Base-by-base conservation (phyloP, 1,140 invertebrate genomes). In the Trachelipus rathkii region DNA sequence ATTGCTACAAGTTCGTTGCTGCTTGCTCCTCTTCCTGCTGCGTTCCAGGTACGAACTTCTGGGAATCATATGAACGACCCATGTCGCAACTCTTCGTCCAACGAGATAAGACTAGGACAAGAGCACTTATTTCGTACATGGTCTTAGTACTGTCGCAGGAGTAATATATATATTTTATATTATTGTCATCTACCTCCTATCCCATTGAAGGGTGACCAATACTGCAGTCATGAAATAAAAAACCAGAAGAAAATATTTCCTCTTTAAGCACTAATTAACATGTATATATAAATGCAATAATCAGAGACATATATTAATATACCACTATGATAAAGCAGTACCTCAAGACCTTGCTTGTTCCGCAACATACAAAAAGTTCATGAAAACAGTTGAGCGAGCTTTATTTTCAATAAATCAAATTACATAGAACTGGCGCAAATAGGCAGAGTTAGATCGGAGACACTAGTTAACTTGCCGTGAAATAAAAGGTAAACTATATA, bases 331-430 rank as follows among this genome's bases (percentile, higher is more conserved):
- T 4, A 60, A 19, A 60, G 1, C 1, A 60, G 19, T 75, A 81
- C 80, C 46, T 60, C 67, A 69, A 75, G 72, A 71, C 78, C 77
- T 46, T 68, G 82, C 93, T 23, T 90, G 88, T 82, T 92, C 90
- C 8, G 92, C 87, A 73, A 90, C 92, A 83, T 95, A 98, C 83
- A 94, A 89, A 82, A 97, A 96, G 85, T 98, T 98, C 85, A 91
- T 95, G 85, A 98, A 98, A 4, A 95, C 86, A 0, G 95, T 91
- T 68, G 91, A 91, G 79, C 94, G 89, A 50, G 91, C 90, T 83
- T 91, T 74, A 95, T 94, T 92, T 82, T 97, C 95, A 77, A 98
- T 93, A 84, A 97, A 85, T 98, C 95, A 86, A 97, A 98, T n/a
- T 60, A 98, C 88, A 45, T n/a, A n/a, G n/a, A 93, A 95, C 82